Evolutionary conservation across 1,140 invertebrate genomes (phyloP).

Genomic region (Agrypnia vestita): DNA sequence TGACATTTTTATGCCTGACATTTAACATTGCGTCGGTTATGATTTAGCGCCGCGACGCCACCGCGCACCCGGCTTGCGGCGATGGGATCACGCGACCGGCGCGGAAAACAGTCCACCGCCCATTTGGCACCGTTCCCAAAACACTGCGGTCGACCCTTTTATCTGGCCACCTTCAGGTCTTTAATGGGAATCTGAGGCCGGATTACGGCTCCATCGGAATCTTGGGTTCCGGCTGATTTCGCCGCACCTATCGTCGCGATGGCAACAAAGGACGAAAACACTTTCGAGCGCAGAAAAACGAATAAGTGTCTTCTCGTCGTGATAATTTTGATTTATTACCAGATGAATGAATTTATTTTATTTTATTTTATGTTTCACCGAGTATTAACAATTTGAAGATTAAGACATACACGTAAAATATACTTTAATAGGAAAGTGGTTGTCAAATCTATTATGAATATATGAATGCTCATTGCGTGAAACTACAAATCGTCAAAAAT

Average conservation of each 20-base stretch:
- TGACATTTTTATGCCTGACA: background rate
- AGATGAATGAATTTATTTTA: too few species aligned
- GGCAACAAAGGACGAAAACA: too few species aligned
- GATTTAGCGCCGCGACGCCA: slow-evolving; percentile 13
- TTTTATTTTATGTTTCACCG: too few species aligned
- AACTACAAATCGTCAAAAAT: too few species aligned
- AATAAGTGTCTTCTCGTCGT: too few species aligned
- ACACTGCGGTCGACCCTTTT: slow-evolving; percentile 12
- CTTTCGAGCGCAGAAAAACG: too few species aligned
- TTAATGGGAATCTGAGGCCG: background rate
- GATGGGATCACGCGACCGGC: background rate
- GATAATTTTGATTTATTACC: too few species aligned
- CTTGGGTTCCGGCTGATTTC: slow-evolving; percentile 3
- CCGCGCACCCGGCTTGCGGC: background rate
- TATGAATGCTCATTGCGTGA: too few species aligned
- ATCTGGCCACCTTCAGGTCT: slow-evolving; percentile 17
- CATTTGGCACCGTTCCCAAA: slow-evolving; percentile 33
- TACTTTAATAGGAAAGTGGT: too few species aligned
- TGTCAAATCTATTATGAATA: too few species aligned
- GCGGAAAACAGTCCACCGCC: slow-evolving; percentile 17
- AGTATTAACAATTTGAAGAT: too few species aligned
- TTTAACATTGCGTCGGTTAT: background rate
- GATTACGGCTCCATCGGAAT: slow-evolving; percentile 1
- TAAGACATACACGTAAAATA: too few species aligned
- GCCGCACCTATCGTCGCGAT: background rate